Evolutionary conservation across 2,888 invertebrate genomes (phyloP), one percentile per base, ranked within the genome.

Genomic region (Oasisia sp.): DNA sequence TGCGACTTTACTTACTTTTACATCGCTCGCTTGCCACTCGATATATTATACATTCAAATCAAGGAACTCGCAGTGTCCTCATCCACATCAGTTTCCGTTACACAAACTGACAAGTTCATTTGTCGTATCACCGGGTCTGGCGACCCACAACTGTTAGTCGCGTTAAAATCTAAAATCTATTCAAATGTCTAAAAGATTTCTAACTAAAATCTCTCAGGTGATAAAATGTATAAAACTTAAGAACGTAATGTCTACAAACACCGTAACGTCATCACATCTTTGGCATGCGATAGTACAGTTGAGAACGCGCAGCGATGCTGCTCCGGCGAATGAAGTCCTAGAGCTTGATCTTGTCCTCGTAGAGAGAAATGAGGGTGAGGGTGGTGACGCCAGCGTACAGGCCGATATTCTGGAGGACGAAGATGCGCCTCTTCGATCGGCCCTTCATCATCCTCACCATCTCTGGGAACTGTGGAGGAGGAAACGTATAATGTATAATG

Each of bases 351-450:
- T 92, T 92, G 50, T 89, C 90, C 89, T 92, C 92, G 89, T 74
- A 91, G 32, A 92, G 32, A 14, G 91, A 90, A 44, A 92, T 92
- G n/a, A 92, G 32, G 3, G 90, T 45, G 38, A 92, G 32, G 56
- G 91, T 38, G n/a, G 14, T 11, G n/a, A 92, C 58, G 50, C 92
- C 92, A 12, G 89, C 14, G 50, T 91, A 32, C 19, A 92, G 38
- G 89, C 92, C 92, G 45, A 91, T 44, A 90, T 91, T 92, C 89
- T 92, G 92, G 12, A 91, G 56, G 32, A 92, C 5, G 91, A 92
- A 92, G 14, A 45, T 89, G 14, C 45, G n/a, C 12, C 32, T 45
- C 14, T 38, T 32, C 50, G 50, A 32, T 32, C 91, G 91, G 32
- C 32, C 32, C 14, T 19, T n/a, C n/a, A 38, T n/a, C 91, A 91